Evolutionary conservation across 2,797 vertebrate genomes (phyloP).

Genomic region (Mormyrops attenuatus): DNA sequence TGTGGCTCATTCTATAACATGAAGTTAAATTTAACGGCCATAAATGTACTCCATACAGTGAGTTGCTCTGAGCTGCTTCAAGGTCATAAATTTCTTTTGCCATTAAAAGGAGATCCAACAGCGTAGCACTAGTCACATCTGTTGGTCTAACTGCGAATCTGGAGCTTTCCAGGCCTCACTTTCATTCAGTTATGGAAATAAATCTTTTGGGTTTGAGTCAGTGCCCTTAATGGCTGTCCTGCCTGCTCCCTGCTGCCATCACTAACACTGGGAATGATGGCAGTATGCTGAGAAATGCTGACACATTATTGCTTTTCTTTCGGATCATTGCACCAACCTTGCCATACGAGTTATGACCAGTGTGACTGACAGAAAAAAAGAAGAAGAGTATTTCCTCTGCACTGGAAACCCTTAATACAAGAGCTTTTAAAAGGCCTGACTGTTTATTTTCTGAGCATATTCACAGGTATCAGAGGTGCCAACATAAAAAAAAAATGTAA

Average conservation of each 20-base stretch:
- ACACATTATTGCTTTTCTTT: not conserved
- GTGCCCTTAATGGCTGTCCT: not conserved
- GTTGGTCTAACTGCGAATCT: not conserved
- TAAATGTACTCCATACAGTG: not conserved
- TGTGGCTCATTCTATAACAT: not conserved
- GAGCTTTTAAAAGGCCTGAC: not conserved
- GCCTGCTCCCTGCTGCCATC: not conserved
- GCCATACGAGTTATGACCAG: not conserved
- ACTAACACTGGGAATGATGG: not conserved
- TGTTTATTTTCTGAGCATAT: not conserved
- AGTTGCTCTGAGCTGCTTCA: not conserved
- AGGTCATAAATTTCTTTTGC: not conserved
- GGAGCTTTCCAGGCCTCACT: not conserved
- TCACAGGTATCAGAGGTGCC: not conserved
- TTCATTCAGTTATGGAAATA: not conserved
- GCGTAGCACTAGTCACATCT: not conserved
- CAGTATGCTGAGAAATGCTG: not conserved
- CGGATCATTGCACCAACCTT: slow-evolving; percentile 6
- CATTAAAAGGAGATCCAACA: not conserved
- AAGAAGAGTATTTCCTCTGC: not conserved
- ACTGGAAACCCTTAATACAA: not conserved
- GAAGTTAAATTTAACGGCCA: not conserved
- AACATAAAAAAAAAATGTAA: not conserved
- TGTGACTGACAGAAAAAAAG: not conserved
- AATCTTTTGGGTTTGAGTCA: not conserved